Percentiles rank a stretch among this genome's conserved stretches.
These are phyloP conservation scores for Anseranas semipalmata DNA, from an alignment of 2,113 vertebrate genomes.

Conservation along the genomic window DNA sequence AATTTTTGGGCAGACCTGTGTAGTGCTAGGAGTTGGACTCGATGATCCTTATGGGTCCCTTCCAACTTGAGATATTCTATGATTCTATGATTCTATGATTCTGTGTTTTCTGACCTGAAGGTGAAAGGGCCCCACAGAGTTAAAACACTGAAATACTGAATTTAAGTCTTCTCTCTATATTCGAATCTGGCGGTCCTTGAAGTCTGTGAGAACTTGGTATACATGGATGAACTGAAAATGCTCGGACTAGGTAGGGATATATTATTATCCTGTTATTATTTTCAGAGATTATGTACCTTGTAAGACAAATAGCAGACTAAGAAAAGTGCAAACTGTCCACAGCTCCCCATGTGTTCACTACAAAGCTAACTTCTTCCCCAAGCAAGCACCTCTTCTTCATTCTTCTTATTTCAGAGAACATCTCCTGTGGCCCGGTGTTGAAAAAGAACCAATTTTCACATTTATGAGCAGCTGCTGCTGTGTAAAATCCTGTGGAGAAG, in stretches of 20 bases:
- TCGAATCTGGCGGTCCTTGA: background rate
- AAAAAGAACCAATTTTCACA: background rate
- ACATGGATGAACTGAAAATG: background rate
- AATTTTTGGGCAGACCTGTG: too few species aligned
- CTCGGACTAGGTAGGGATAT: background rate
- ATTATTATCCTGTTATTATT: background rate
- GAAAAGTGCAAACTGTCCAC: accelerated
- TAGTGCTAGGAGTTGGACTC: too few species aligned
- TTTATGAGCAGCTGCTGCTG: background rate
- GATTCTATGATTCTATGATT: too few species aligned
- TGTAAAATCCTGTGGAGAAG: background rate
- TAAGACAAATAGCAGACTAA: background rate
- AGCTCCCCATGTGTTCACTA: background rate
- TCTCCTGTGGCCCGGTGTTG: background rate
- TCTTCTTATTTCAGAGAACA: background rate
- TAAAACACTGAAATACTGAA: background rate
- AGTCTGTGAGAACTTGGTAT: background rate
- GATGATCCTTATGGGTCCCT: too few species aligned
- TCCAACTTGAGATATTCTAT: too few species aligned
- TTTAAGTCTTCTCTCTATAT: background rate
- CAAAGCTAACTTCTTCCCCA: background rate
- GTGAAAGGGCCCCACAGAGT: background rate
- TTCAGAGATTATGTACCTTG: background rate
- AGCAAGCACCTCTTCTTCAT: background rate
- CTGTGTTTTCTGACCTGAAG: background rate